Evolutionary conservation across 1,140 invertebrate genomes (phyloP).

Genomic region (Belonocnema kinseyi): DNA sequence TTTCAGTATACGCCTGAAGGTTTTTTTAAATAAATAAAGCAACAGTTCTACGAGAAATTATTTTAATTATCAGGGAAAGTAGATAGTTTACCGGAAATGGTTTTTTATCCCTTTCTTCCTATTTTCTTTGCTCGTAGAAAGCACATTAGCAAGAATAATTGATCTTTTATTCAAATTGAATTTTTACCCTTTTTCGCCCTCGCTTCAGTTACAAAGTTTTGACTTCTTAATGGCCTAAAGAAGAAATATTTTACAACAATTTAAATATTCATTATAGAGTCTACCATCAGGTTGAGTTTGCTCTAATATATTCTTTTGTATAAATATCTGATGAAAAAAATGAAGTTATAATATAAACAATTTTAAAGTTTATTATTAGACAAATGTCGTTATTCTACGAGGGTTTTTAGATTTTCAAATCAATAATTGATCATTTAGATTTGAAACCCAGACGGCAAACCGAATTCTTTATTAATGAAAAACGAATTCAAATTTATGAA

Average conservation of each 20-base stretch:
- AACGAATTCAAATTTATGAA: no score
- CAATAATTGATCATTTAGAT: no score
- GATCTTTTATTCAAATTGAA: conserved; percentile 23
- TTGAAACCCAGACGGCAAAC: no score
- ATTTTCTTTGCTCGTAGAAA: conserved; percentile 23
- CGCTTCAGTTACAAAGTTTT: conserved; percentile 20
- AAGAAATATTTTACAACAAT: conserved; percentile 1
- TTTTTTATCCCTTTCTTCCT: not conserved
- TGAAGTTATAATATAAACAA: no score
- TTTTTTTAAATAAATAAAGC: not conserved
- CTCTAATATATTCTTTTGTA: not conserved
- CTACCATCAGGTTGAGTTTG: conserved; percentile 1
- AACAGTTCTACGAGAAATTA: not conserved
- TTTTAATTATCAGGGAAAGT: not conserved
- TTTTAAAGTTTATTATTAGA: no score
- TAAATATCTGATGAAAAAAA: not conserved
- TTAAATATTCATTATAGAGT: conserved; percentile 19
- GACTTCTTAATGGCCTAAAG: conserved; percentile 1
- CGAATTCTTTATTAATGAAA: no score
- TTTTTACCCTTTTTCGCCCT: conserved; percentile 14
- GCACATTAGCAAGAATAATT: conserved; percentile 15
- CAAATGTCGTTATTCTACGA: not conserved
- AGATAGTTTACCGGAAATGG: not conserved
- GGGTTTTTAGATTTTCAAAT: no score
- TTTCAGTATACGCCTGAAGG: not conserved